Percentiles rank a stretch among this genome's conserved stretches.
These are phyloP conservation scores for Epirrhoe tristata DNA, from an alignment of 2,888 invertebrate genomes.

Conservation along the genomic window DNA sequence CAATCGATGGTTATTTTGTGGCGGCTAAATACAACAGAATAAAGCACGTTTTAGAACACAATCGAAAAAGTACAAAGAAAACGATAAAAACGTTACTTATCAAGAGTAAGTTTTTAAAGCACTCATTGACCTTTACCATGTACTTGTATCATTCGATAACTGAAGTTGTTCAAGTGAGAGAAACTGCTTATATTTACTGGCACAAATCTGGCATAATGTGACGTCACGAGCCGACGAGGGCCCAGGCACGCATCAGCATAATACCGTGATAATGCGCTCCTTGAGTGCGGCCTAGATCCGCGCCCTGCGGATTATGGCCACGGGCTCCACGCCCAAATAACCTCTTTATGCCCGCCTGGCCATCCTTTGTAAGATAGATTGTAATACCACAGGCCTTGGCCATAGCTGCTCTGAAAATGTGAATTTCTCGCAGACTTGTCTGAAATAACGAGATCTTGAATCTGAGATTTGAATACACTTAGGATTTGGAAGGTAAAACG, in stretches of 20 bases:
- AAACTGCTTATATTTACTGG: conserved; percentile 39
- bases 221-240: conserved; percentile 60
- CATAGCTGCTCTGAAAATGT: conserved; percentile 34
- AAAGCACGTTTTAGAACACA: neutral
- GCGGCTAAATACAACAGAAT: no score
- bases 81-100: conserved; percentile 12
- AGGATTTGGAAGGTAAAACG: neutral
- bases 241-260: conserved; percentile 77
- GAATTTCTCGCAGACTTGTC: conserved; percentile 37
- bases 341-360: conserved; percentile 64
- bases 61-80: neutral
- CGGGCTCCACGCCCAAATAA: conserved; percentile 68
- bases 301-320: conserved; percentile 77
- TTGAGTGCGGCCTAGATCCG: conserved; percentile 72
- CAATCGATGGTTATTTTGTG: no score
- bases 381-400: conserved; percentile 47
- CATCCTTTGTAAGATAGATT: conserved; percentile 61
- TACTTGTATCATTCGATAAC: conserved; percentile 39
- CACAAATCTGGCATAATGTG: conserved; percentile 49
- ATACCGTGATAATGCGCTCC: conserved; percentile 78
- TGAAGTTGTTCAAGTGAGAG: conserved; percentile 40
- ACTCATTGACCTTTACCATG: conserved; percentile 37
- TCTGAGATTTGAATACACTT: conserved; percentile 19
- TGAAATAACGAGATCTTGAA: conserved; percentile 21
- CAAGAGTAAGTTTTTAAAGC: conserved; percentile 15